Evolutionary conservation across 2,113 vertebrate species (phyloP), one percentile per base, ranked within the genome.

Genomic region (Colistium nudipinnis): DNA sequence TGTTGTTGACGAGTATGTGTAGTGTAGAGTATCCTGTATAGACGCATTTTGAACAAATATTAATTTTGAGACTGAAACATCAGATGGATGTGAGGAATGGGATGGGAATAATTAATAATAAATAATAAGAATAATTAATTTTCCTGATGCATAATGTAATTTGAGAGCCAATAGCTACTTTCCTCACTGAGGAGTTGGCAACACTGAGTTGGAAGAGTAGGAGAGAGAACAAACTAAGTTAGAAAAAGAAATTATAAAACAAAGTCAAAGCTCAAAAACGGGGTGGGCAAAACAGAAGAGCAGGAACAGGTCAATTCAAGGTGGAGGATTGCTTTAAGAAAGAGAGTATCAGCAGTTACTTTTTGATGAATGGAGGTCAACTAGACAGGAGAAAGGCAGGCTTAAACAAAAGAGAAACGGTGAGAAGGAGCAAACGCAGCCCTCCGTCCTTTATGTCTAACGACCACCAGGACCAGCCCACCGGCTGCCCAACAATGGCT

Each of bases 321-420:
- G 76, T 78, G 77, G 16, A 61, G 62, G 39, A 69, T 44, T n/a
- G 55, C 31, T 63, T 53, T 25, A 55, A 36, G 45, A 17, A n/a
- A n/a, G 25, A n/a, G 53, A 20, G 47, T 68, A 77, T 80, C 78
- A 65, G 59, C 53, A 56, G 49, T 69, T 80, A 77, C 75, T 74
- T 73, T n/a, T 39, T 83, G 79, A 83, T 86, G 56, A 78, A 86
- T 87, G 65, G 69, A 78, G 62, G 81, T 76, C 53, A 43, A 64
- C 24, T 19, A 1, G 54, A 30, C 48, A 68, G 71, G 52, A 71
- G 74, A 74, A 78, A 76, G 67, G 36, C 27, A 38, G 31, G 38
- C 36, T 35, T 80, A 89, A 80, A 86, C 33, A 17, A 61, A 48
- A 53, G 70, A 87, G 65, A 64, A 74, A 76, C 60, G 13, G 3